phyloP scores from a whole-genome alignment of 2,888 invertebrate species.

The Nomada fabriciana region DNA sequence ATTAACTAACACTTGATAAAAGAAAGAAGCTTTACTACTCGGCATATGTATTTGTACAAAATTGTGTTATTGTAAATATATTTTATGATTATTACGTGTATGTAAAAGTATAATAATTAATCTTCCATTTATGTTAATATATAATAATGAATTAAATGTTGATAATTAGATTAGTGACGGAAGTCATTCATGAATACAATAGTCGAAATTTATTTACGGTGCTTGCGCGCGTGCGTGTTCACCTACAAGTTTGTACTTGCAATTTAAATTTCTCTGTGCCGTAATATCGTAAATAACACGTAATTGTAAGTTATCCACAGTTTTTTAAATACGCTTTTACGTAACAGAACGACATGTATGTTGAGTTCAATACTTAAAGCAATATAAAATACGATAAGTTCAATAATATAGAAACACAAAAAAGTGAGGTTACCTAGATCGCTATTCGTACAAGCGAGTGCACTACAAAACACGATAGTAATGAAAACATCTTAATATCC shows the following conservation, averaged over 20 bases:
- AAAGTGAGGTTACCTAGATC: slow-evolving; percentile 63
- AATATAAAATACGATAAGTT: not conserved
- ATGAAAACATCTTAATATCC: not conserved
- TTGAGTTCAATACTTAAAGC: not conserved
- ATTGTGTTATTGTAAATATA: not conserved
- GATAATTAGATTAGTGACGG: not conserved
- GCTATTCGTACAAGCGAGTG: slow-evolving; percentile 44
- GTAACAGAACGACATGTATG: not conserved
- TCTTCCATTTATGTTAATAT: not conserved
- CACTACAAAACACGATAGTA: not conserved
- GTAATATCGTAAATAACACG: slow-evolving; percentile 17
- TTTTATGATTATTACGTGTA: not conserved
- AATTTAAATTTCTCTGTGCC: slow-evolving; percentile 38
- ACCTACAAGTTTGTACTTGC: slow-evolving; percentile 26
- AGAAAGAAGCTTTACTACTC: not conserved
- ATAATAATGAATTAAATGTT: not conserved
- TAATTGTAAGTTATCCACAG: slow-evolving; percentile 25
- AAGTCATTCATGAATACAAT: slow-evolving; percentile 16
- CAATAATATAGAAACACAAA: not conserved
- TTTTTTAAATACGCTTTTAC: not conserved
- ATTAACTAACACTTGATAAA: too few species aligned
- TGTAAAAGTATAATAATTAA: not conserved
- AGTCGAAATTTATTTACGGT: slow-evolving; percentile 49
- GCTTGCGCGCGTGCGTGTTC: slow-evolving; percentile 56
- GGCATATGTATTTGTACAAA: not conserved